A percentile compares a stretch with the other conserved stretches of the same genome.
Conservation (phyloP, 2,797 vertebrate species). For the Eleutherodactylus coqui region DNA sequence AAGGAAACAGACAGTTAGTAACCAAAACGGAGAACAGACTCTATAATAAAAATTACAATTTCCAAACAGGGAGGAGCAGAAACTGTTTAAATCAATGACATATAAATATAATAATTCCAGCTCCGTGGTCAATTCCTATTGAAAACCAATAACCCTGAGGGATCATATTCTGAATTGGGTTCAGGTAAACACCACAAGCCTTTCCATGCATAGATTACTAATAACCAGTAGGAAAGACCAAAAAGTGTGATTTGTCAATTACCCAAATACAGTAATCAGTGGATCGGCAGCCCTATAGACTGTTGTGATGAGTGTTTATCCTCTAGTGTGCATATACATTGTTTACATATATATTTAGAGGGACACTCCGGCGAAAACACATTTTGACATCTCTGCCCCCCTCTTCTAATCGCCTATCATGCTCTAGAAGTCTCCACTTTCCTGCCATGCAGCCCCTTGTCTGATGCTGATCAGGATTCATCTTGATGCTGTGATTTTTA, state of each 20-base stretch:
- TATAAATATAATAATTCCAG: not conserved
- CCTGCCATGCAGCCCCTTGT: no score
- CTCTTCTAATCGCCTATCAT: no score
- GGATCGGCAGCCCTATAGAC: not conserved
- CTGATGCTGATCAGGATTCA: no score
- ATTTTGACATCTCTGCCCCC: no score
- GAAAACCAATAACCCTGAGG: not conserved
- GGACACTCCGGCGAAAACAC: no score
- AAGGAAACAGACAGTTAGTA: slow-evolving; percentile 14
- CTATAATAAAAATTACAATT: not conserved
- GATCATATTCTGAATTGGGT: not conserved
- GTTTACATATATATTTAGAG: not conserved
- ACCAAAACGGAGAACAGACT: not conserved
- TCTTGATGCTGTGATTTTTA: no score
- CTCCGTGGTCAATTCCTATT: not conserved
- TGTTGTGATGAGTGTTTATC: not conserved
- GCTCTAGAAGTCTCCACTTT: no score
- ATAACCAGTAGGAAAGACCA: not conserved
- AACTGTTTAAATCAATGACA: not conserved
- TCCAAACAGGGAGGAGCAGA: not conserved
- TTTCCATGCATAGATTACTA: not conserved
- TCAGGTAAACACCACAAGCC: not conserved
- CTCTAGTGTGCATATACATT: not conserved
- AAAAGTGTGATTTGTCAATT: not conserved
- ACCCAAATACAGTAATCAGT: not conserved